Evolutionary conservation across 2,113 vertebrate species (phyloP), one percentile per base, ranked within the genome.

Genomic region (Scomber japonicus): DNA sequence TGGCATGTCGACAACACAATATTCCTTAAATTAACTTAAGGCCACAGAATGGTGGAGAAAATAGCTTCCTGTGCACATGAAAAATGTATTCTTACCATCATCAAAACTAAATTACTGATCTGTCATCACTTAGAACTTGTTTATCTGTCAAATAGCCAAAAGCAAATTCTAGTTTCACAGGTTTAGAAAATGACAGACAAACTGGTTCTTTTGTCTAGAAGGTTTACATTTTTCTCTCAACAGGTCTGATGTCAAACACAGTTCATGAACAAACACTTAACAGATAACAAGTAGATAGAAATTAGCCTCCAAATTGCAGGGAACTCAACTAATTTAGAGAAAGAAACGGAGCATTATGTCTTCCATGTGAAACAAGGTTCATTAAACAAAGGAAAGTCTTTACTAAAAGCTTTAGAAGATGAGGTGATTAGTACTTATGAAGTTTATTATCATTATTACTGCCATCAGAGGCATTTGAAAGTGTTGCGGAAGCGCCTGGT

Each of bases 381-480:
- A 66, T 82, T 88, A 75, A 61, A 79, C 66, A 75, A 61, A 50
- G 71, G 59, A 24, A 73, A 69, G 24, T 27, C 24, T 73, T 72
- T 68, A 35, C 75, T 74, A 31, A 56, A 88, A 55, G 68, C 61
- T 65, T 80, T 50, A n/a, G 46, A 68, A 63, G 77, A 83, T 3
- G 5, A 46, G 54, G 80, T 63, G 75, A 86, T 84, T 71, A 82
- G 80, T 16, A 24, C 57, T 31, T 82, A 75, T 86, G 2, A 84
- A 46, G 66, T 57, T 61, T 71, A 75, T 81, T 56, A 78, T 62
- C 56, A 16, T 75, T 68, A 64, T 85, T 24, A 16, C 30, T 27
- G 51, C 40, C 51, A 60, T 81, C 88, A 80, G 56, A 65, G 62
- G 44, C 27, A 21, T 49, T 56, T 45, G 3, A 60, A 78, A 57